phyloP scores from a whole-genome alignment of 2,113 vertebrate species.

The Pachycephala philippinensis region DNA sequence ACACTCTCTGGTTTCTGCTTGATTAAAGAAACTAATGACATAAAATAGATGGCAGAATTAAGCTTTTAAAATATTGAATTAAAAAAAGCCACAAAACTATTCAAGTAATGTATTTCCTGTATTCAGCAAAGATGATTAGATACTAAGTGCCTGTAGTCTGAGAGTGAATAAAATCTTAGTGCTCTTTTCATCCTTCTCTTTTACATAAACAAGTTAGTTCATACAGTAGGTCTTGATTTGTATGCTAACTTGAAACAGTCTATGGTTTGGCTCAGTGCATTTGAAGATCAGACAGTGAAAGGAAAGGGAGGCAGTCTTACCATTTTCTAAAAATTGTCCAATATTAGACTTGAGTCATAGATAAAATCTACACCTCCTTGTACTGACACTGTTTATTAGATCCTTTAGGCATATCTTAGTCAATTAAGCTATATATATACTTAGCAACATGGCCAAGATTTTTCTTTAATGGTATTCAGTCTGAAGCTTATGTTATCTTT shows the following conservation, averaged over 20 bases:
- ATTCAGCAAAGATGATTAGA: background rate
- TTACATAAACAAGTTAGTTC: background rate
- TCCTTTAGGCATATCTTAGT: background rate
- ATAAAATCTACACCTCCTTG: background rate
- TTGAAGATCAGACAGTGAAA: background rate
- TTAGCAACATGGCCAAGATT: background rate
- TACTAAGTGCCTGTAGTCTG: background rate
- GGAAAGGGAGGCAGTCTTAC: background rate
- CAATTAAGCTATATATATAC: background rate
- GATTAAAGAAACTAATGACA: background rate
- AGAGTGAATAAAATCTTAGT: background rate
- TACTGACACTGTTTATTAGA: background rate
- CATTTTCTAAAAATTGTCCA: background rate
- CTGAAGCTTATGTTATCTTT: background rate
- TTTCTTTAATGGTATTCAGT: background rate
- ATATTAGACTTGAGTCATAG: background rate
- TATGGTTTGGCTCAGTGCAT: background rate
- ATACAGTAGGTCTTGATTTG: background rate
- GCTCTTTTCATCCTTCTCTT: background rate
- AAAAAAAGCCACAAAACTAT: background rate
- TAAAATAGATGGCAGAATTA: background rate
- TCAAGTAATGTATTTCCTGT: background rate
- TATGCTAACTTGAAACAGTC: background rate
- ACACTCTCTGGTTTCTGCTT: background rate
- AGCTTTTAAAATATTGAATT: background rate